These are phyloP conservation scores for Saccostrea cuccullata DNA, from an alignment of 1,140 invertebrate species.

Conservation along the genomic window DNA sequence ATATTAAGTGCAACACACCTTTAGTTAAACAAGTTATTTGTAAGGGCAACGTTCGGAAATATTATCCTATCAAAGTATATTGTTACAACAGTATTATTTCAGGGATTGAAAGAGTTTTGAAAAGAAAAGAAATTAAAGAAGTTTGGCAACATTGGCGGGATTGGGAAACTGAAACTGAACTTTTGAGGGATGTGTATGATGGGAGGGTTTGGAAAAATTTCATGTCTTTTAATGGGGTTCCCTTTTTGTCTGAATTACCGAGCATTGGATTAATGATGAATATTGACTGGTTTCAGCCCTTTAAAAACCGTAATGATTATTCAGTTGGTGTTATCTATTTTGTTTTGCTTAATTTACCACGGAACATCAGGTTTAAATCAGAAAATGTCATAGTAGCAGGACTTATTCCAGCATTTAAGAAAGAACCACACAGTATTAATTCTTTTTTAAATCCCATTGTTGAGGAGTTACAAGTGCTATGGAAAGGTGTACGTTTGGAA, in stretches of 20 bases:
- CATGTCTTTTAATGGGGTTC: not conserved
- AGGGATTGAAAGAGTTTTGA: too few species aligned
- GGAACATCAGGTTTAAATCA: not conserved
- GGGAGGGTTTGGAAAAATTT: too few species aligned
- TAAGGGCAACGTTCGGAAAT: too few species aligned
- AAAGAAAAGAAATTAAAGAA: too few species aligned
- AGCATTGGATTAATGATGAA: not conserved
- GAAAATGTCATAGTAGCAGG: constrained; percentile 2
- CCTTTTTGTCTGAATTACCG: not conserved
- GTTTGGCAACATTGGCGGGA: too few species aligned
- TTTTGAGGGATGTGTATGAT: too few species aligned
- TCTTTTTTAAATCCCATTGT: constrained; percentile 37
- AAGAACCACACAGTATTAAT: constrained; percentile 31
- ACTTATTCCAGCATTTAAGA: constrained; percentile 27
- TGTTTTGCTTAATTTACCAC: constrained; percentile 27
- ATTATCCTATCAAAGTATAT: too few species aligned
- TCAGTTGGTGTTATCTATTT: constrained; percentile 34
- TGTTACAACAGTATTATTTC: too few species aligned
- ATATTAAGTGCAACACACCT: too few species aligned
- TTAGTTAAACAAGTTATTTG: too few species aligned
- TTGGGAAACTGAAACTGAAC: too few species aligned
- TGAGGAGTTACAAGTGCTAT: constrained; percentile 22
- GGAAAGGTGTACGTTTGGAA: not conserved
- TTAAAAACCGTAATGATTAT: constrained; percentile 44
- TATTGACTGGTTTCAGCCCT: constrained; percentile 30